These are phyloP conservation scores for Masticophis lateralis DNA, from an alignment of 2,797 vertebrate species.

Conservation along the genomic window DNA sequence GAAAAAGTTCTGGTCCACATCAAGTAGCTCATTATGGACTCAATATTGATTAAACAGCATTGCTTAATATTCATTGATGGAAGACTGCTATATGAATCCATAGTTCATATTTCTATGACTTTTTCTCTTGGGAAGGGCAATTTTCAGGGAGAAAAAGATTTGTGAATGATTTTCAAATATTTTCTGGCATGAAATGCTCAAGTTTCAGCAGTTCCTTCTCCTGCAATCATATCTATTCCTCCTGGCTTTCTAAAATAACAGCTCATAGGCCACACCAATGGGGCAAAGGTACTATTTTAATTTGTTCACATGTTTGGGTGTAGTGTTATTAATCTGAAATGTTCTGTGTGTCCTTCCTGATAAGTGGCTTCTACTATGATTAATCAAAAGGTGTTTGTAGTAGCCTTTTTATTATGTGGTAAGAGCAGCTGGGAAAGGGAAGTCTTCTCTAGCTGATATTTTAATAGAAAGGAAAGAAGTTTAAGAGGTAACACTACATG, in stretches of 20 bases:
- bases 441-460: background rate
- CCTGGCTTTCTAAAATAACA: background rate
- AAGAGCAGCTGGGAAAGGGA: background rate
- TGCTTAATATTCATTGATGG: background rate
- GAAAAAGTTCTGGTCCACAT: background rate
- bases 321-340: background rate
- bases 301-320: background rate
- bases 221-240: background rate
- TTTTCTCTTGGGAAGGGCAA: background rate
- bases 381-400: background rate
- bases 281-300: background rate
- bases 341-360: background rate
- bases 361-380: background rate
- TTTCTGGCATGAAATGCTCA: background rate
- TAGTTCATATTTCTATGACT: background rate
- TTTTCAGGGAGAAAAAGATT: background rate
- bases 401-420: background rate
- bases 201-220: background rate
- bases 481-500: background rate
- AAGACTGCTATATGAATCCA: background rate
- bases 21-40: background rate
- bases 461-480: background rate
- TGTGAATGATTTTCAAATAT: background rate
- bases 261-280: background rate
- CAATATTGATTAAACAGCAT: background rate